Evolutionary conservation across 2,797 vertebrate species (phyloP).

Genomic region (Peromyscus attwateri): DNA sequence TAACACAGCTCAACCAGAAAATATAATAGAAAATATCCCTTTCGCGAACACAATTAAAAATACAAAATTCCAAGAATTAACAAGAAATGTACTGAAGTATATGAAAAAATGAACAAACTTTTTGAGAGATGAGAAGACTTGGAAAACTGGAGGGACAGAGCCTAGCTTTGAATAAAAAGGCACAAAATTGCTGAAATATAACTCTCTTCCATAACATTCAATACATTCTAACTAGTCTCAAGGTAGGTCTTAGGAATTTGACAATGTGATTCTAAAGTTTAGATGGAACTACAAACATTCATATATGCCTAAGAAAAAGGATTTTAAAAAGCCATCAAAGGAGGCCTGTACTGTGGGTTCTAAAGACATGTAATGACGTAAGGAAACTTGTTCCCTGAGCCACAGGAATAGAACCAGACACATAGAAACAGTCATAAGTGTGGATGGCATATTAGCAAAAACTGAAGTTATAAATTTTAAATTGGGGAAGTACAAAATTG

Average conservation of each 20-base stretch:
- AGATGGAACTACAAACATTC: constrained; percentile 29
- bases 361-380: neutral
- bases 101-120: constrained; percentile 11
- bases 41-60: constrained; percentile 10
- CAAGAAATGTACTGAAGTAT: constrained; percentile 17
- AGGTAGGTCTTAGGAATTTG: constrained; percentile 23
- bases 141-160: neutral
- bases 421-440: constrained; percentile 14
- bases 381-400: constrained; percentile 10
- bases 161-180: constrained; percentile 42
- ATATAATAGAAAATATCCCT: constrained; percentile 37
- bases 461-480: constrained; percentile 59
- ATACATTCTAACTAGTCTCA: constrained; percentile 16
- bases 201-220: constrained; percentile 45
- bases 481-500: neutral
- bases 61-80: constrained; percentile 16
- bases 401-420: constrained; percentile 21
- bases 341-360: neutral
- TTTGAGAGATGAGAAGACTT: constrained; percentile 33
- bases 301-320: constrained; percentile 44
- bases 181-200: constrained; percentile 19
- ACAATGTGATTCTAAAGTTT: constrained; percentile 40
- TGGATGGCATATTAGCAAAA: constrained; percentile 31
- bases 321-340: neutral
- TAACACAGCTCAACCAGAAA: constrained; percentile 29